These are phyloP conservation scores for Tolypeutes matacus DNA, from an alignment of 2,797 vertebrate genomes.

Conservation along the genomic window DNA sequence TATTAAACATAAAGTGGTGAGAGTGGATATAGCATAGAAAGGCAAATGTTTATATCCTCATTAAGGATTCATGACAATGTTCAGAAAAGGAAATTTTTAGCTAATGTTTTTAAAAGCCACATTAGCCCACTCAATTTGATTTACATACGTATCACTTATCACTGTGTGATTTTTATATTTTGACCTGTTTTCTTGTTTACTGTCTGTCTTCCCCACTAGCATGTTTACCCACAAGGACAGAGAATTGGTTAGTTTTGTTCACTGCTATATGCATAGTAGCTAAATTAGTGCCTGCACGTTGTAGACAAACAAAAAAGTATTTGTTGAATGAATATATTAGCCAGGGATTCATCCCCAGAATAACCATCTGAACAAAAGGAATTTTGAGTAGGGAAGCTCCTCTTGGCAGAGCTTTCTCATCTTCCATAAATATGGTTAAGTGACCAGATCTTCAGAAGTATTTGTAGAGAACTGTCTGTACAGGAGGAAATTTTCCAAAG, in stretches of 20 bases:
- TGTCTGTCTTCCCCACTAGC: not conserved
- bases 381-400: not conserved
- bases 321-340: not conserved
- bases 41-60: not conserved
- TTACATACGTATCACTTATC: accelerated
- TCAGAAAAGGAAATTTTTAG: not conserved
- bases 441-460: not conserved
- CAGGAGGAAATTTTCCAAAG: not conserved
- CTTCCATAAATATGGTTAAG: not conserved
- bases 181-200: not conserved
- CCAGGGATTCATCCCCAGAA: not conserved
- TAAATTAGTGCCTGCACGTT: not conserved
- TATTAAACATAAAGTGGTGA: not conserved
- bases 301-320: not conserved
- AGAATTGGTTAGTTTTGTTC: not conserved
- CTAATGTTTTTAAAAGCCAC: not conserved
- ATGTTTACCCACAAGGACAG: not conserved
- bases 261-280: accelerated
- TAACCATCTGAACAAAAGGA: not conserved
- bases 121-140: not conserved
- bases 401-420: not conserved
- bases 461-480: not conserved
- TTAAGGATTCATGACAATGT: not conserved
- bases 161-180: not conserved
- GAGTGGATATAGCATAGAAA: not conserved